A percentile compares a stretch with the other conserved stretches of the same genome.
These are phyloP conservation scores for Platorchestia sp. DNA, from an alignment of 1,140 invertebrate species.

Conservation along the genomic window DNA sequence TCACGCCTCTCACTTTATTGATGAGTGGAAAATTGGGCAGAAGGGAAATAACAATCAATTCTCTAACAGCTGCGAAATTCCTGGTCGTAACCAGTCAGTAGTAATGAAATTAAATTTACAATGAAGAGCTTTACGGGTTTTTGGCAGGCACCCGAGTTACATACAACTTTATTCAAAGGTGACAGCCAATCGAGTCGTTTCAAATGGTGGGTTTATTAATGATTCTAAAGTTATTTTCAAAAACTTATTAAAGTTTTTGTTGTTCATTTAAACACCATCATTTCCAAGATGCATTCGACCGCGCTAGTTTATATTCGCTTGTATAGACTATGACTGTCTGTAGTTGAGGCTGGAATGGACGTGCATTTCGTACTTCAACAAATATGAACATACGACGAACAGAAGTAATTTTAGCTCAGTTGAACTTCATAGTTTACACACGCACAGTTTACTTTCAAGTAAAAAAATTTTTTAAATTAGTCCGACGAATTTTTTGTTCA, in stretches of 20 bases:
- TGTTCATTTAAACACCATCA: not conserved
- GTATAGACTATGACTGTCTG: too few relatives aligned
- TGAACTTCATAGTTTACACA: too few relatives aligned
- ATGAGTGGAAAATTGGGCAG: not conserved
- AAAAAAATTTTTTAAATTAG: too few relatives aligned
- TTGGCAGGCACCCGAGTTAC: not conserved
- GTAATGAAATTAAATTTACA: not conserved
- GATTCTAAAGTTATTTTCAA: not conserved
- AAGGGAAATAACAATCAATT: not conserved
- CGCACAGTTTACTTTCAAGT: too few relatives aligned
- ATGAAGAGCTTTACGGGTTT: not conserved
- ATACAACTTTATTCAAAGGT: not conserved
- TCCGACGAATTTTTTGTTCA: too few relatives aligned
- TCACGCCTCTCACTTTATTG: not conserved
- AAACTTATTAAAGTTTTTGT: not conserved
- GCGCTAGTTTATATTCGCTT: not conserved
- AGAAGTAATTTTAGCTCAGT: too few relatives aligned
- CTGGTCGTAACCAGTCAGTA: not conserved
- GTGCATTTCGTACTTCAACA: too few relatives aligned
- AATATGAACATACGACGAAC: too few relatives aligned
- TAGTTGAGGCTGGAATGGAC: too few relatives aligned
- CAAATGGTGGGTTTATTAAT: not conserved
- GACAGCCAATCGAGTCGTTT: not conserved
- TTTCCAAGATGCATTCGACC: not conserved
- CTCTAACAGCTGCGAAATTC: not conserved